phyloP scores from a whole-genome alignment of 2,888 invertebrate species.

The Melanostoma scalare region DNA sequence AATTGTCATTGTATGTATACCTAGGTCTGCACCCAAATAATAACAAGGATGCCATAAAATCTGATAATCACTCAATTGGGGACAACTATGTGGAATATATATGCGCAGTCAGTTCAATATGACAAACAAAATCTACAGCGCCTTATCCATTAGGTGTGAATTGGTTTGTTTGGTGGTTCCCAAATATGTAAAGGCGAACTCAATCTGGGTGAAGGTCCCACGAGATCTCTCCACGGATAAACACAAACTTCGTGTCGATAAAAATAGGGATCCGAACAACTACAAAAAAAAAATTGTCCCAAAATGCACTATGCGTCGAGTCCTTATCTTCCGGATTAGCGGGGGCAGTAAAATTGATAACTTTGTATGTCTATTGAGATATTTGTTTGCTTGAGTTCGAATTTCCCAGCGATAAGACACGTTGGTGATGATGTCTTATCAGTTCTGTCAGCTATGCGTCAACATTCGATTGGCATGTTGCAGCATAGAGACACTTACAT shows the following conservation, averaged over 20 bases:
- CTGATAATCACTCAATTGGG: conserved; percentile 62
- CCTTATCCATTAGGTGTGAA: conserved; percentile 58
- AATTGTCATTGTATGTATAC: background rate
- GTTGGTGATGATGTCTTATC: conserved; percentile 30
- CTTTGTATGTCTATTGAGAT: conserved; percentile 1
- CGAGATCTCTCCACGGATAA: conserved; percentile 48
- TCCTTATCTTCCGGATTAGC: conserved; percentile 69
- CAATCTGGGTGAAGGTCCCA: conserved; percentile 71
- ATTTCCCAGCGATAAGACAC: conserved; percentile 51
- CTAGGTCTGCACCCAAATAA: background rate
- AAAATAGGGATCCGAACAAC: conserved; percentile 29
- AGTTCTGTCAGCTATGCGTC: conserved; percentile 26
- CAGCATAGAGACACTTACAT: background rate
- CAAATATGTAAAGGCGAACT: conserved; percentile 54
- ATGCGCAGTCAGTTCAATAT: background rate
- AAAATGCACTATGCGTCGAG: conserved; percentile 30
- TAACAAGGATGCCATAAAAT: conserved; percentile 52
- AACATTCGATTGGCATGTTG: conserved; percentile 48
- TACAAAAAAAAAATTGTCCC: no score
- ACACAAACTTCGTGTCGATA: conserved; percentile 1
- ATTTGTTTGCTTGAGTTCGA: background rate
- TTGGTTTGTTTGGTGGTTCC: conserved; percentile 47
- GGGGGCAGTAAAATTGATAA: conserved; percentile 69
- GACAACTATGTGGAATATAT: conserved; percentile 13
- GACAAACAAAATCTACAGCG: conserved; percentile 40